These are phyloP conservation scores for Nephrotoma flavescens DNA, from an alignment of 2,888 invertebrate species.

Conservation along the genomic window DNA sequence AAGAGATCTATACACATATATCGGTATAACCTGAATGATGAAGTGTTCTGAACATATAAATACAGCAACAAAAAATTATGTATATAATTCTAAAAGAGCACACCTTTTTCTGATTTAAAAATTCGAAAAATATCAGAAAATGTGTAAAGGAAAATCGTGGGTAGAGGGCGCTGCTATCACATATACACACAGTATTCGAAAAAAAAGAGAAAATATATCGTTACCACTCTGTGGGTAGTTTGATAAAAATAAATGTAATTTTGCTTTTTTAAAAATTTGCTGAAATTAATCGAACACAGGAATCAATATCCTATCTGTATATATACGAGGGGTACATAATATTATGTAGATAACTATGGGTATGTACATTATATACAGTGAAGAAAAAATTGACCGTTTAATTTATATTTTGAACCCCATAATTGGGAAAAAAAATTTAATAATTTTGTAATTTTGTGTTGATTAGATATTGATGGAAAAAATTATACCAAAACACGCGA, in stretches of 20 bases:
- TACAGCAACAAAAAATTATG: background rate
- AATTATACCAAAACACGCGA: background rate
- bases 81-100: background rate
- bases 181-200: background rate
- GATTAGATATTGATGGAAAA: background rate
- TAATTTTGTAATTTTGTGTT: background rate
- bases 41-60: background rate
- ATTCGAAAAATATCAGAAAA: background rate
- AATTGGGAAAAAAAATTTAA: background rate
- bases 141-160: background rate
- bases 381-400: background rate
- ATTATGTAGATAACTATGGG: background rate
- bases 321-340: background rate
- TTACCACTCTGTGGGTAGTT: background rate
- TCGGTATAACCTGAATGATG: background rate
- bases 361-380: background rate
- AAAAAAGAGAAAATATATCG: background rate
- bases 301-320: background rate
- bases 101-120: background rate
- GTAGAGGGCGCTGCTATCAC: background rate
- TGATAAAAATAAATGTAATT: background rate
- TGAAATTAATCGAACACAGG: background rate
- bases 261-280: background rate
- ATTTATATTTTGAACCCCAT: background rate
- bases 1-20: background rate